Evolutionary conservation across 2,797 vertebrate genomes (phyloP), one percentile per base, ranked within the genome.

Genomic region (Borostomias antarcticus): DNA sequence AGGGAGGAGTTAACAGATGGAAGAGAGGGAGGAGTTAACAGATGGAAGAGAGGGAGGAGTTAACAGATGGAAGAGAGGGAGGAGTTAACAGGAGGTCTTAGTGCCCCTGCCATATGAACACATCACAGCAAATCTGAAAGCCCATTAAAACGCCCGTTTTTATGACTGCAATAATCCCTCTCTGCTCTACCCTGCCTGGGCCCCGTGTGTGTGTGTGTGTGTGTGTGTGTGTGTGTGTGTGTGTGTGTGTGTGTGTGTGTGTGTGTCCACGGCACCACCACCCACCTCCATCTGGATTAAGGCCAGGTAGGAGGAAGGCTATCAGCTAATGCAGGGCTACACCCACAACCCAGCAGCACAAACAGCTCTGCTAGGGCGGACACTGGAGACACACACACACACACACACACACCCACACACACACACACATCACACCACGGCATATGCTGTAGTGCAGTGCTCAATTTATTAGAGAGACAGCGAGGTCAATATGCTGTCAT

Each of bases 81-180:
- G n/a, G n/a, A n/a, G n/a, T n/a, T n/a, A n/a, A n/a, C n/a, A n/a
- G n/a, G 33, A 10, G 61, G 28, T 45, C 33, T 62, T 33, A 70
- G 63, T 66, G 51, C 66, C 70, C 72, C 50, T 23, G 76, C 75
- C 82, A 69, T 88, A 88, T 88, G 88, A 91, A 88, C 84, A 89
- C 86, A 85, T 89, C 79, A 84, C 70, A 83, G 73, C 80, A 79
- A 86, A 85, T 82, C 85, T 82, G 77, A 87, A 80, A 87, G 81
- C 77, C 86, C 69, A 85, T 91, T 91, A 88, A 91, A 91, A 88
- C 61, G 77, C 75, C 82, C 68, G 82, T 76, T 89, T 92, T 91
- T 91, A 90, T 84, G 84, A 80, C 79, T 79, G 86, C 81, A 88
- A 89, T 91, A 90, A 91, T 91, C 88, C 82, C 74, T 76, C 80